Base-by-base conservation (phyloP, 2,888 invertebrate species). In the Drosophila sordidapex region DNA sequence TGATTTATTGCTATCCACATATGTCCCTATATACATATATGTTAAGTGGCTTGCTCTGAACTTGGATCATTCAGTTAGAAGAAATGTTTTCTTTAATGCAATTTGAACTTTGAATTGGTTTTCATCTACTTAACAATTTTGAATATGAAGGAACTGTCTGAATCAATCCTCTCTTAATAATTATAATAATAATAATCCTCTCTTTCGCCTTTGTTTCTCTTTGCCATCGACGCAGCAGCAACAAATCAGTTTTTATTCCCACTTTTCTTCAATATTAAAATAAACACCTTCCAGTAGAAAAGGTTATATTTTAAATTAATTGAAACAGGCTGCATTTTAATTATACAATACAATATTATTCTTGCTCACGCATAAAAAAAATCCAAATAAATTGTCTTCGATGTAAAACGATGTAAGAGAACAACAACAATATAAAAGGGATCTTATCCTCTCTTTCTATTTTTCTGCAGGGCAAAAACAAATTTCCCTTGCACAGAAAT, bases 1-100 rank as follows among this genome's bases (percentile, higher is more conserved):
- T 52, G 60, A 67, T 75, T 75, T 76, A 75, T 76, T 58, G 40
- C 48, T 1, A 27, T 43, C 36, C 25, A 25, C 46, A 46, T 3
- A 2, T 21, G 21, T 46, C 7, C 21, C 21, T 46, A 3, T 6
- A 3, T 21, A 13, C 13, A 7, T 21, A 25, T 46, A 15, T 25
- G 4, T n/a, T n/a, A 15, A 15, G 7, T 46, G 21, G 21, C 13
- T 46, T 21, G 29, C 18, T 25, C 11, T 36, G 11, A 21, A 54
- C 21, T 13, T 13, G 7, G 13, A 13, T 7, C 4, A 13, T 21
- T 0, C 5, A 10, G 15, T 10, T 21, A 10, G 33, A 53, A 53
- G 1, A 35, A 53, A 15, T 15, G 15, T 35, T 8, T 0, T 35
- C 21, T 21, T 10, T 15, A 18, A 25, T 25, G 4, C 8, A 25